Evolutionary conservation across 2,888 invertebrate species (phyloP), one percentile per base, ranked within the genome.

Genomic region (Limnephilus lunatus): DNA sequence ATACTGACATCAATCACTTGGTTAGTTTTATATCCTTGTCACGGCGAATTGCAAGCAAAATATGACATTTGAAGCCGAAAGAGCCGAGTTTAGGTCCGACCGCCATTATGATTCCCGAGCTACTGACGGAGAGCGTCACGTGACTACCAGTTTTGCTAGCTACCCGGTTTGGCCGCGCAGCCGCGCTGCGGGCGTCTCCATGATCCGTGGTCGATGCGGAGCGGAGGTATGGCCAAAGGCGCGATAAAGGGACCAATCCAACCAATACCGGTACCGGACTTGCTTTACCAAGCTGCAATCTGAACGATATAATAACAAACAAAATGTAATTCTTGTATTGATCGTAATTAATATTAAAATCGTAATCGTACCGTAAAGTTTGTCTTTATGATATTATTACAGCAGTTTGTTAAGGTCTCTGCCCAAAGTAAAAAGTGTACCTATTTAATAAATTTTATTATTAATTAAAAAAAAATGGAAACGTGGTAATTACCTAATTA

Each of bases 61-160:
- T 91, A 94, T 92, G 91, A 93, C 92, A 91, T 90, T 92, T 91
- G 89, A 31, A 30, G 91, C 90, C 92, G 94, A 95, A 94, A 94
- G 95, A 94, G 94, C 95, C 95, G 95, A 95, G 96, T 96, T 95
- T 94, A 94, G 96, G 96, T 95, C 96, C 96, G 96, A 94, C 95
- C 95, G 94, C 95, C 95, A 91, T 93, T 82, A 80, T 89, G 85
- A 85, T 91, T 88, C 83, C 95, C 96, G 96, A 96, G 95, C 95
- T 95, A 96, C 95, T 96, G 96, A 95, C 96, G 96, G 96, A 96
- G 95, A 95, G 94, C 95, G 96, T 96, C 96, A 96, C 96, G 96
- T 96, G 96, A 96, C 95, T 95, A 95, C 95, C 95, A 96, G 95
- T 96, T 96, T 96, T 96, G 96, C 96, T 96, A 96, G 95, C 96